Conservation (phyloP, 2,888 invertebrate species). For the Drosophila affinis region DNA sequence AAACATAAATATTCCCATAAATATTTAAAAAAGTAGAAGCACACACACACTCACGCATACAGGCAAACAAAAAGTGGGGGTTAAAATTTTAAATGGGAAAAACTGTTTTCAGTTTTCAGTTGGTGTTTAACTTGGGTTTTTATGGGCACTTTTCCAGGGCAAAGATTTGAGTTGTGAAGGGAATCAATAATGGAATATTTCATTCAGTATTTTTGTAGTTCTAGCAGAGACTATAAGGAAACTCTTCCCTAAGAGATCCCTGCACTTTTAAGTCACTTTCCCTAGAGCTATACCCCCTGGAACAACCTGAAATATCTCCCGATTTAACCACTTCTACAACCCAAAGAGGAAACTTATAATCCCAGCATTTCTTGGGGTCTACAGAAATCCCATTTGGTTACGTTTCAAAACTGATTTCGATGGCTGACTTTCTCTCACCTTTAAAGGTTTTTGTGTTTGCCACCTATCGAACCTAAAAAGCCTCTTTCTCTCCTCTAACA, state of each 20-base stretch:
- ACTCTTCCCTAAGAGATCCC: no score
- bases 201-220: no score
- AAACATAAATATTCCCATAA: background rate
- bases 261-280: no score
- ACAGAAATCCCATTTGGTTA: background rate
- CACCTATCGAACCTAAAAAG: conserved; percentile 40
- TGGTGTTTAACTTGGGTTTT: background rate
- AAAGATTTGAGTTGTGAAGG: background rate
- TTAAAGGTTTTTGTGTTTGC: conserved; percentile 29
- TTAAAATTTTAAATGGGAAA: background rate
- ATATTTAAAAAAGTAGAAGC: background rate
- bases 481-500: conserved; percentile 2
- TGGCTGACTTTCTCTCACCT: conserved; percentile 18
- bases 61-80: background rate
- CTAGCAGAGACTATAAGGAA: no score
- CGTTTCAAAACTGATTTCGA: background rate
- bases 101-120: background rate
- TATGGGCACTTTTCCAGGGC: background rate
- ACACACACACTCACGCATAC: conserved; percentile 3
- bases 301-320: no score
- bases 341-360: background rate
- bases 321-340: background rate
- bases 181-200: no score
- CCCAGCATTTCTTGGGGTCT: background rate
- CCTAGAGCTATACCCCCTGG: no score